Evolutionary conservation across 2,888 invertebrate genomes (phyloP), one percentile per base, ranked within the genome.

Genomic region (Acrobasis suavella): DNA sequence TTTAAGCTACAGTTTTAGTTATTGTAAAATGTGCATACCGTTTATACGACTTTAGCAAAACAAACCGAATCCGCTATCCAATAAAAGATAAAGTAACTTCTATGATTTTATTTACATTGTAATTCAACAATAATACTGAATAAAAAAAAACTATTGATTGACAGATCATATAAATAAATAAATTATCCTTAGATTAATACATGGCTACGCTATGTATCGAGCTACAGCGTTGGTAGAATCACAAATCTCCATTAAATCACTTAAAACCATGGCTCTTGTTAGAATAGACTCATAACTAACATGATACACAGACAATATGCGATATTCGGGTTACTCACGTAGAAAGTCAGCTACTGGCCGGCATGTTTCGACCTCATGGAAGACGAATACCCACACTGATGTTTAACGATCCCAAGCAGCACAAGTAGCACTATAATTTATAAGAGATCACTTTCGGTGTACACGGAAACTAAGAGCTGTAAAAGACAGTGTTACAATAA

Each of bases 41-140:
- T 50, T 46, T 49, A n/a, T 46, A 59, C 56, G 42, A 56, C 42
- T 56, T 42, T 12, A 22, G 17, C 14, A 55, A 49, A 39, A 10
- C 15, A 37, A 16, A 49, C 32, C 22, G 37, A n/a, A 46, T 39
- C 52, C 37, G 17, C 32, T 38, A 50, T 60, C 16, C 15, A 66
- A 66, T 72, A 75, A 73, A 77, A 70, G 75, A 74, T 66, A 3
- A 56, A 71, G 71, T 70, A 69, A 66, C 32, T 71, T 71, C 72
- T 82, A 82, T 82, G 77, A 78, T 75, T 82, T 72, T 82, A 83
- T 86, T 80, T 84, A 86, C 83, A 83, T 62, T 80, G 77, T 77
- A 80, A 84, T 55, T 55, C 55, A 74, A 71, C 72, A 81, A 85
- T 83, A 55, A 55, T 55, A 55, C 49, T 38, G 49, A 42, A 62